Base-by-base conservation (phyloP, 2,888 invertebrate species). In the Ennomos fuscantarius region DNA sequence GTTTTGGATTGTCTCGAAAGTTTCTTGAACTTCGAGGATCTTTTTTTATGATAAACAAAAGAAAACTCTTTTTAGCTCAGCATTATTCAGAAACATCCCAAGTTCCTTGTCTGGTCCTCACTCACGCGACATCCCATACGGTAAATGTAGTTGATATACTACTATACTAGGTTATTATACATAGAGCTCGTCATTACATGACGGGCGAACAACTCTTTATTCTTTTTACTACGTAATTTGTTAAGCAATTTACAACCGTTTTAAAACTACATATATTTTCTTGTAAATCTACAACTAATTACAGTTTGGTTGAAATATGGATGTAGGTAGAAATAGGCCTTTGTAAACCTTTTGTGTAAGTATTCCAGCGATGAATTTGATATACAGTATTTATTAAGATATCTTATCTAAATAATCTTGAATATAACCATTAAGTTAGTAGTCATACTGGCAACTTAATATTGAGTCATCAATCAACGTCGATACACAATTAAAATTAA, bases 131-230 rank as follows among this genome's bases (percentile, higher is more conserved):
- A 58, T 57, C 62, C 56, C 65, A 75, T 77, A 77, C 48, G 40
- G 31, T 52, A 41, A 37, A 40, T 47, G 42, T 49, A 58, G 47
- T 40, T 32, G 42, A 12, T 55, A 42, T 70, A 74, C 77, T 84
- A 84, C 77, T 76, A 81, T 77, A 82, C 80, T n/a, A n/a, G n/a
- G n/a, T n/a, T n/a, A 82, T 82, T 24, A 74, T 73, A 77, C 49
- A 78, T 82, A 78, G 58, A 72, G 77, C 70, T 52, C 76, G 73
- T 68, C 89, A 89, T 89, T 84, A 84, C 62, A 89, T 89, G 89
- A 68, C 75, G 70, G 66, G 73, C 73, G 63, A 65, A 62, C 62
- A 68, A 64, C 62, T 68, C 61, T 73, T 68, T 69, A 66, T 56
- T 65, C 60, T 72, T 71, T 78, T 69, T 56, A 70, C 73, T 78